These are phyloP conservation scores for Heliconius aoede DNA, from an alignment of 2,888 invertebrate genomes.

Conservation along the genomic window DNA sequence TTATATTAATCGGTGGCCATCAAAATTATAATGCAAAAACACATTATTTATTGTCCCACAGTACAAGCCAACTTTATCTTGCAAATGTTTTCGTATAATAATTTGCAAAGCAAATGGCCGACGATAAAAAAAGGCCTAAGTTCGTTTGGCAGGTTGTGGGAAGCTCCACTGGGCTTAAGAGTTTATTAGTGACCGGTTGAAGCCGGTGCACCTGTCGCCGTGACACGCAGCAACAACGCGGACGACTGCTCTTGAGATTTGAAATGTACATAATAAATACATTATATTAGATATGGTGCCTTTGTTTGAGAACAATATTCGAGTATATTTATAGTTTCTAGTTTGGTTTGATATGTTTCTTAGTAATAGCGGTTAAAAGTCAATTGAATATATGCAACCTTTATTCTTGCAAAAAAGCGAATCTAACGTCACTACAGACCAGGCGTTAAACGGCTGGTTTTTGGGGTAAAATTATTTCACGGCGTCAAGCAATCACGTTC, in stretches of 20 bases:
- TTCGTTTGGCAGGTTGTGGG: slow-evolving; percentile 52
- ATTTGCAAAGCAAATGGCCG: slow-evolving; percentile 46
- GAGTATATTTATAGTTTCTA: not conserved
- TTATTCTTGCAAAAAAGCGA: not conserved
- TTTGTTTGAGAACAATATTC: not conserved
- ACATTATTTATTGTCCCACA: slow-evolving; percentile 34
- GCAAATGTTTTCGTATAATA: slow-evolving; percentile 41
- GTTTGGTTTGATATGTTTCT: not conserved
- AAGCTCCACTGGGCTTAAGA: slow-evolving; percentile 53
- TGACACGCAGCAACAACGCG: slow-evolving; percentile 53
- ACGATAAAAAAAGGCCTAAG: slow-evolving; percentile 42
- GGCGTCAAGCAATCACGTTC: slow-evolving; percentile 26
- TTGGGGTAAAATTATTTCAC: slow-evolving; percentile 24
- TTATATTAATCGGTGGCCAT: slow-evolving; percentile 17
- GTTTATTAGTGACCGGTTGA: slow-evolving; percentile 52
- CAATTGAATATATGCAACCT: not conserved
- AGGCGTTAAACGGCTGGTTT: not conserved
- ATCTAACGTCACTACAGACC: too few species aligned
- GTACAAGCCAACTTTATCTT: slow-evolving; percentile 29
- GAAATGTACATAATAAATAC: slow-evolving; percentile 40
- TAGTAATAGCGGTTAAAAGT: not conserved
- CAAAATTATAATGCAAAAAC: slow-evolving; percentile 32
- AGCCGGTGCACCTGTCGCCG: slow-evolving; percentile 65
- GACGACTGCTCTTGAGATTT: slow-evolving; percentile 54
- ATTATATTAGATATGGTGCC: not conserved